phyloP scores from a whole-genome alignment of 2,113 vertebrate genomes.

The Falco punctatus region DNA sequence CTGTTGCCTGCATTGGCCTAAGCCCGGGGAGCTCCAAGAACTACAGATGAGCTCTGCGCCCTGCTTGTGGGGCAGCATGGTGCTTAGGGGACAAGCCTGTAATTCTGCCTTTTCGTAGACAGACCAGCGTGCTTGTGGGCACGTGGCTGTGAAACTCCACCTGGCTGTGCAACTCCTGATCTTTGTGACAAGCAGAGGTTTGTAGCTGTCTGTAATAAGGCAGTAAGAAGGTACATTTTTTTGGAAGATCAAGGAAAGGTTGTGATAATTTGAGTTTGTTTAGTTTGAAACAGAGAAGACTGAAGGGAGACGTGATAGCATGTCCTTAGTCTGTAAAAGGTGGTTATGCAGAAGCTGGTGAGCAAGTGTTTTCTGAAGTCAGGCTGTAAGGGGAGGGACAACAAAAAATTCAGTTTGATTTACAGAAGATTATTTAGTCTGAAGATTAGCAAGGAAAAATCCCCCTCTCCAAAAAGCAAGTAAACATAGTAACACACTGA shows the following conservation, averaged over 20 bases:
- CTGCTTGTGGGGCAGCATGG: background rate
- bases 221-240: background rate
- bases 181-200: fast-evolving
- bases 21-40: background rate
- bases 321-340: background rate
- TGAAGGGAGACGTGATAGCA: fast-evolving
- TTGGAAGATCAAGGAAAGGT: background rate
- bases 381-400: background rate
- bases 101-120: background rate
- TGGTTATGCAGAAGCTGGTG: background rate
- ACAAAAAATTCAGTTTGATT: background rate
- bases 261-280: background rate
- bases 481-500: background rate
- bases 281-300: background rate
- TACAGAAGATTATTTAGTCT: background rate
- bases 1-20: background rate
- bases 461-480: background rate
- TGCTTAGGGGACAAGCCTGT: background rate
- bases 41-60: background rate
- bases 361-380: background rate
- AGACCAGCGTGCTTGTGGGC: fast-evolving
- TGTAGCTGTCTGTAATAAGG: background rate
- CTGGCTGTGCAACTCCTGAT: fast-evolving
- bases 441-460: background rate
- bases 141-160: fast-evolving